These are phyloP conservation scores for Linepithema humile DNA, from an alignment of 1,140 invertebrate genomes.

Conservation along the genomic window DNA sequence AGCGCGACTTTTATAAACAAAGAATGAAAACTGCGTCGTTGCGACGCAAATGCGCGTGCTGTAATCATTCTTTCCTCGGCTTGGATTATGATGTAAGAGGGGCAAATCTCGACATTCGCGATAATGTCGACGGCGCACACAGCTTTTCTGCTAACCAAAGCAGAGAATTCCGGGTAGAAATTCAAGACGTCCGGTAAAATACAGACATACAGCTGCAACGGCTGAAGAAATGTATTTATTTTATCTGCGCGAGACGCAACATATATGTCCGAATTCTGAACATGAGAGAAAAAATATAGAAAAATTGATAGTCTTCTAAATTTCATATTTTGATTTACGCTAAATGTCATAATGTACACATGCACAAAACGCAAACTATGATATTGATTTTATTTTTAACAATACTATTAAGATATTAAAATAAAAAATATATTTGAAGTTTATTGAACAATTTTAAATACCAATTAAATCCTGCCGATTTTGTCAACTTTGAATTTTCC, in stretches of 20 bases:
- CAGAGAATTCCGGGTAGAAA: not conserved
- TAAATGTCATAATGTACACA: no score
- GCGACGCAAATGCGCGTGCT: not conserved
- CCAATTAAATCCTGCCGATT: no score
- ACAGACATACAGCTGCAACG: not conserved
- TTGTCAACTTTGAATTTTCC: no score
- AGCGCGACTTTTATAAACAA: not conserved
- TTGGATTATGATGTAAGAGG: constrained; percentile 14
- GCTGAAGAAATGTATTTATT: not conserved
- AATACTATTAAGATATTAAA: not conserved
- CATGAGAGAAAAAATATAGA: no score
- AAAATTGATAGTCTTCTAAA: no score
- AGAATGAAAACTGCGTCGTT: not conserved
- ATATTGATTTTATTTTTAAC: not conserved
- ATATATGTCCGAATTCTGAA: not conserved
- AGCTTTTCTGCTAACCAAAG: not conserved
- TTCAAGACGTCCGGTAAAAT: not conserved
- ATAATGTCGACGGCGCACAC: not conserved
- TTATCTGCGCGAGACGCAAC: not conserved
- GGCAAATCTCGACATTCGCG: not conserved
- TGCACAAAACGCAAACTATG: no score
- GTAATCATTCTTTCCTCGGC: constrained; percentile 27
- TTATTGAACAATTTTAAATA: not conserved
- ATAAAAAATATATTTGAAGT: not conserved
- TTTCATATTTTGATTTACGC: no score